Percentiles rank a stretch among this genome's conserved stretches.
Conservation (phyloP, 2,888 invertebrate genomes). For the Bombylius discolor region DNA sequence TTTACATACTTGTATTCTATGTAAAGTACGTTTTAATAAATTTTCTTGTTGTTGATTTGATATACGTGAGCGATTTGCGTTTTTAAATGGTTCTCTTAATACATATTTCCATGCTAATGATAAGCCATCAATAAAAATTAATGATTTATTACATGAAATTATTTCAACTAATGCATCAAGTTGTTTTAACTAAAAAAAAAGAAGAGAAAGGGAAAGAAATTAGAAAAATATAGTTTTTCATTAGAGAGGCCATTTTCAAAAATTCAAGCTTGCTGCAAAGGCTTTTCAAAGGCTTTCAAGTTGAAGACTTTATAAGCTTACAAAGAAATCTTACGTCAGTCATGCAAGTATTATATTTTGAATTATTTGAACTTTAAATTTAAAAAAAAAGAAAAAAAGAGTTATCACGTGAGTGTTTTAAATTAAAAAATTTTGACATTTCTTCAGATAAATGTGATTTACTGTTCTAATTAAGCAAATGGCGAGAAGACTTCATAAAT, state of each 20-base stretch:
- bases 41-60: slow-evolving; percentile 28
- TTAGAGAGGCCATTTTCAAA: too few relatives aligned
- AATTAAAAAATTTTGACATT: too few relatives aligned
- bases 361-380: not conserved
- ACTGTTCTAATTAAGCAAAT: too few relatives aligned
- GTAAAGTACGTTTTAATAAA: slow-evolving; percentile 24
- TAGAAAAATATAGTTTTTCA: too few relatives aligned
- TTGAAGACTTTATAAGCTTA: not conserved
- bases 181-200: slow-evolving; percentile 13
- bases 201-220: too few relatives aligned
- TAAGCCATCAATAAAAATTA: slow-evolving; percentile 29
- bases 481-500: too few relatives aligned
- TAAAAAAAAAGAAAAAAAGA: not conserved
- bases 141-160: slow-evolving; percentile 25
- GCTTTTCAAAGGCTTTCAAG: too few relatives aligned
- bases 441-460: too few relatives aligned
- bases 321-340: too few relatives aligned
- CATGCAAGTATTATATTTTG: too few relatives aligned
- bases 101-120: slow-evolving; percentile 32
- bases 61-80: slow-evolving; percentile 23
- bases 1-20: slow-evolving; percentile 24
- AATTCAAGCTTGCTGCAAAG: too few relatives aligned
- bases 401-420: too few relatives aligned
- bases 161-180: slow-evolving; percentile 31
- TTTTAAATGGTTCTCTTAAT: slow-evolving; percentile 28